phyloP scores from a whole-genome alignment of 2,888 invertebrate species.

The Eledona agricola region DNA sequence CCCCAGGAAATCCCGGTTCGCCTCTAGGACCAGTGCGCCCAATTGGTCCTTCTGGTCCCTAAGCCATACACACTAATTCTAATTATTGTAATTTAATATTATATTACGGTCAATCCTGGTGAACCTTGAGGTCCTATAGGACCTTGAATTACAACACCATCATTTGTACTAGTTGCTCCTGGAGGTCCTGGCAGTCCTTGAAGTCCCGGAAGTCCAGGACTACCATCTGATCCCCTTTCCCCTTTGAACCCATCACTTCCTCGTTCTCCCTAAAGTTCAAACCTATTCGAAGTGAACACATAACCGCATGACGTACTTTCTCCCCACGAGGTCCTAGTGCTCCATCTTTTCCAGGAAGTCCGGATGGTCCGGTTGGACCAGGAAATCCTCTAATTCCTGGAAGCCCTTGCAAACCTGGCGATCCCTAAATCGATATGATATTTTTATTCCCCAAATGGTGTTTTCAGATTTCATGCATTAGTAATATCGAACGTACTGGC shows the following conservation, averaged over 20 bases:
- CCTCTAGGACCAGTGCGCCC: slow-evolving; percentile 49
- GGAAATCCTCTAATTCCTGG: slow-evolving; percentile 60
- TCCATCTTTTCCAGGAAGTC: slow-evolving; percentile 60
- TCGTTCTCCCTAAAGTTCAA: slow-evolving; percentile 62
- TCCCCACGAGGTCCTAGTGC: slow-evolving; percentile 61
- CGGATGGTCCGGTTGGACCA: slow-evolving; percentile 62
- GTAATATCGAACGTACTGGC: slow-evolving; percentile 51
- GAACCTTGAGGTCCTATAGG: slow-evolving; percentile 61
- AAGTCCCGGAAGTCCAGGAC: slow-evolving; percentile 47
- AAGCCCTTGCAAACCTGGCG: slow-evolving; percentile 61
- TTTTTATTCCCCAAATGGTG: slow-evolving; percentile 3
- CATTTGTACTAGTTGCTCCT: slow-evolving; percentile 40
- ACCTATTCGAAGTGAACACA: neutral
- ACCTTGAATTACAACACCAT: slow-evolving; percentile 40
- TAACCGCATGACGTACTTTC: slow-evolving; percentile 34
- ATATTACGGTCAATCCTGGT: slow-evolving; percentile 35
- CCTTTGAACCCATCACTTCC: too few relatives aligned
- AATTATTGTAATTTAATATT: slow-evolving; percentile 51
- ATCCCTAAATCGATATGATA: slow-evolving; percentile 45
- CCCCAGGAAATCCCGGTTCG: slow-evolving; percentile 55
- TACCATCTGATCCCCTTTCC: slow-evolving; percentile 44
- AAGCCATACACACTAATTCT: slow-evolving; percentile 29
- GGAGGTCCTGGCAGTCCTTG: slow-evolving; percentile 45
- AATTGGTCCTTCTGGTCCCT: slow-evolving; percentile 43
- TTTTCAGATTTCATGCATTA: slow-evolving; percentile 6